Evolutionary conservation across 2,113 vertebrate genomes (phyloP), one percentile per base, ranked within the genome.

Genomic region (Perccottus glenii): DNA sequence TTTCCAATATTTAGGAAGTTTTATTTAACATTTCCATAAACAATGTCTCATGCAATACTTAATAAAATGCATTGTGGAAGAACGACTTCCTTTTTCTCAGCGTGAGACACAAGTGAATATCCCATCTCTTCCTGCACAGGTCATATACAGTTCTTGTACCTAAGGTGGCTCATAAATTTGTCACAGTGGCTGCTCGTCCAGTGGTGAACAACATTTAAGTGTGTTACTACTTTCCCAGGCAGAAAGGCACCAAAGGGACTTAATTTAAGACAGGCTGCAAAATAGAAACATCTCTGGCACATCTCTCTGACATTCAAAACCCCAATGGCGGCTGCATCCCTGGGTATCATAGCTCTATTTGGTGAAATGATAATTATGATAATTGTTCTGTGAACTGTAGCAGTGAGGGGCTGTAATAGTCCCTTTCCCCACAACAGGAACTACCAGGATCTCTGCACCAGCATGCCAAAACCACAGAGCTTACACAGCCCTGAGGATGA

Each of bases 391-490:
- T 75, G 86, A 90, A 81, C 73, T 81, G 61, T 44, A 84, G 65
- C 72, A 58, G 80, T 56, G 76, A 73, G 68, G 69, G 48, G 50
- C 65, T 64, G 72, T 73, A 85, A 86, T 75, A 82, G 77, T 59
- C 6, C 38, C 48, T 67, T 74, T 43, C 58, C 73, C 83, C 85
- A 63, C 88, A 85, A 86, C 77, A 88, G 88, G 86, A 91, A 91
- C 86, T 81, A 67, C 77, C 77, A 74, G 69, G 84, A 72, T 85
- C 60, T 73, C 43, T 80, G 70, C 69, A 67, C 35, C 2, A 35
- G 60, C 42, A 75, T 85, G 88, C 86, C 87, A 90, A 91, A 90
- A 84, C 90, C 89, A 78, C 88, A 88, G 90, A 75, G 75, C 56
- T 72, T 87, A 83, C 67, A 80, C 83, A 86, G 64, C 67, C 60